Percentiles rank a stretch among this genome's conserved stretches.
phyloP scores from a whole-genome alignment of 1,140 invertebrate genomes.

The Eupristina koningsbergeri region DNA sequence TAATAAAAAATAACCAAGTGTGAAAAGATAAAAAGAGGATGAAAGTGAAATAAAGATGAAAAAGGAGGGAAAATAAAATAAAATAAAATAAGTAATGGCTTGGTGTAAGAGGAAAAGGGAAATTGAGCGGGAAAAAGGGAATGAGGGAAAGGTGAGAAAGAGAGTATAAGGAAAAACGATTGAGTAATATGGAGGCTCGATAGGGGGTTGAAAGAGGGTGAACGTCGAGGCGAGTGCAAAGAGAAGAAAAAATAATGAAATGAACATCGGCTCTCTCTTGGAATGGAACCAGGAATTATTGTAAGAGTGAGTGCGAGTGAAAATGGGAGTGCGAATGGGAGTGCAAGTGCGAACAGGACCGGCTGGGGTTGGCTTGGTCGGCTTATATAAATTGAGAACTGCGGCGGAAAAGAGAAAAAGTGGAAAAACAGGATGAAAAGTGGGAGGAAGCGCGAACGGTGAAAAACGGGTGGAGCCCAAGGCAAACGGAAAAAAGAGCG shows the following conservation, averaged over 20 bases:
- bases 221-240: background rate
- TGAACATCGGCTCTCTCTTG: constrained; percentile 66
- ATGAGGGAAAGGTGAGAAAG: background rate
- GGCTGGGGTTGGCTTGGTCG: constrained; percentile 58
- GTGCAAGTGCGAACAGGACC: background rate
- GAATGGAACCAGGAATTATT: constrained; percentile 70
- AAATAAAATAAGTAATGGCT: constrained; percentile 5
- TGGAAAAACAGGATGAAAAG: constrained; percentile 18
- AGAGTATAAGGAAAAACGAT: constrained; percentile 41
- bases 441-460: constrained; percentile 9
- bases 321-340: constrained; percentile 13
- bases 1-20: background rate
- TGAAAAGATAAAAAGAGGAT: background rate
- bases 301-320: constrained; percentile 58
- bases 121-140: background rate
- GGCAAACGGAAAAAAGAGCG: constrained; percentile 4
- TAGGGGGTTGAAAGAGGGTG: constrained; percentile 8
- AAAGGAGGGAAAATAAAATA: background rate
- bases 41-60: background rate
- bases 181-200: constrained; percentile 37
- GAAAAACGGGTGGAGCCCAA: background rate
- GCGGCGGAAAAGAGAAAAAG: constrained; percentile 32
- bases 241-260: constrained; percentile 71
- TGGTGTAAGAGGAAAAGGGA: background rate
- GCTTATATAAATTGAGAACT: constrained; percentile 68